Percentiles rank a stretch among this genome's conserved stretches.
Conservation (phyloP, 2,888 invertebrate species). For the Amorpha juglandis region DNA sequence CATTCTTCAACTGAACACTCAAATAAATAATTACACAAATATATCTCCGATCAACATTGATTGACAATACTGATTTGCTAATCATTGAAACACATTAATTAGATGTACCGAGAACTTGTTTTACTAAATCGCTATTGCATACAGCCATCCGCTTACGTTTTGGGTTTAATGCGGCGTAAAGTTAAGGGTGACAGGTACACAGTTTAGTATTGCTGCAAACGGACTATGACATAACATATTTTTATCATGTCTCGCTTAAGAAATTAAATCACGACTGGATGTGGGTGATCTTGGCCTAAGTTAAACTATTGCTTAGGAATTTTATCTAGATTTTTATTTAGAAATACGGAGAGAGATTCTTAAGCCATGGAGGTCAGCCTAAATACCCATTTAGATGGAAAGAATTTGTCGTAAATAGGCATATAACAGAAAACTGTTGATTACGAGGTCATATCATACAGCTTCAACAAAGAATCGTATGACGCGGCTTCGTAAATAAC, state of each 20-base stretch:
- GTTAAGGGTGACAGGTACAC: constrained; percentile 46
- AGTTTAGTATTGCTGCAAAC: constrained; percentile 27
- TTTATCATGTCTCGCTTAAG: constrained; percentile 16
- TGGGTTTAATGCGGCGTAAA: constrained; percentile 44
- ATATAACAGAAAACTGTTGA: too few species aligned
- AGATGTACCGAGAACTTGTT: constrained; percentile 5
- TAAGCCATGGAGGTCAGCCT: neutral
- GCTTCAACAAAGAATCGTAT: too few species aligned
- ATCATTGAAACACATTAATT: constrained; percentile 9
- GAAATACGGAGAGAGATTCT: neutral
- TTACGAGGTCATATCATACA: too few species aligned
- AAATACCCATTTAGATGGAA: neutral
- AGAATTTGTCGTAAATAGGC: too few species aligned
- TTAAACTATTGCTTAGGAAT: constrained; percentile 13
- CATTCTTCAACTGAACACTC: neutral
- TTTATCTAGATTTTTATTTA: neutral
- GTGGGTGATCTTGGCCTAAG: constrained; percentile 16
- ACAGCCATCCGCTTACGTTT: constrained; percentile 13
- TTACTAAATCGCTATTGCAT: constrained; percentile 13
- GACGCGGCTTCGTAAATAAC: too few species aligned
- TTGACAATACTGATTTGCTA: constrained; percentile 4
- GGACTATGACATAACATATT: constrained; percentile 22
- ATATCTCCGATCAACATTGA: neutral
- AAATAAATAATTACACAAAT: neutral
- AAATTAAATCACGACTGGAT: constrained; percentile 22